Evolutionary conservation across 1,140 invertebrate genomes (phyloP).

Genomic region (Hyles euphorbiae): DNA sequence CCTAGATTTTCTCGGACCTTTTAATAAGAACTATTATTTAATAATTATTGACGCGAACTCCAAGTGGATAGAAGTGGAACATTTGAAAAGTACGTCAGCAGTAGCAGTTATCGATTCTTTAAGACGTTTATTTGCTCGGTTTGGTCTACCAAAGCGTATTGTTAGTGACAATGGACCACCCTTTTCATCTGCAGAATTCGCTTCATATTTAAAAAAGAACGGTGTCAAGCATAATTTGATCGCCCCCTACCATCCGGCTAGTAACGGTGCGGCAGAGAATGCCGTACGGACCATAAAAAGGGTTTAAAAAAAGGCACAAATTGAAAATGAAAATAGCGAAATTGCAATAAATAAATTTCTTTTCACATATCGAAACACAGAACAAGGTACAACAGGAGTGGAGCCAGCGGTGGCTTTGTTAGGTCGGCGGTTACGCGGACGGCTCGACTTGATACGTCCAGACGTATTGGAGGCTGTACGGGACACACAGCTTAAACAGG

Average conservation of each 20-base stretch:
- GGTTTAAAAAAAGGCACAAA: constrained; percentile 19
- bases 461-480: no score
- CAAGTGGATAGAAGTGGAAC: neutral
- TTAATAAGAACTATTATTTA: neutral
- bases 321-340: constrained; percentile 11
- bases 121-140: constrained; percentile 5
- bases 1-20: neutral
- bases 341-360: constrained; percentile 19
- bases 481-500: no score
- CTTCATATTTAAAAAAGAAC: constrained; percentile 14
- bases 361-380: constrained; percentile 20
- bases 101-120: no score
- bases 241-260: constrained; percentile 19
- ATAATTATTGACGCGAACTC: constrained; percentile 26
- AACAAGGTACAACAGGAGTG: constrained; percentile 20
- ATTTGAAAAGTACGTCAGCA: no score
- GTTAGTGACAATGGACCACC: constrained; percentile 51
- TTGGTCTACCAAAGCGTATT: constrained; percentile 40
- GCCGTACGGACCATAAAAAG: constrained; percentile 18
- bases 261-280: constrained; percentile 28
- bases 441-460: neutral
- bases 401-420: constrained; percentile 15
- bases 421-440: neutral
- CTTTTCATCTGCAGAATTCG: constrained; percentile 38
- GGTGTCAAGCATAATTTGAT: constrained; percentile 18